Evolutionary conservation across 2,888 invertebrate genomes (phyloP).

Genomic region (Melipona beecheii): DNA sequence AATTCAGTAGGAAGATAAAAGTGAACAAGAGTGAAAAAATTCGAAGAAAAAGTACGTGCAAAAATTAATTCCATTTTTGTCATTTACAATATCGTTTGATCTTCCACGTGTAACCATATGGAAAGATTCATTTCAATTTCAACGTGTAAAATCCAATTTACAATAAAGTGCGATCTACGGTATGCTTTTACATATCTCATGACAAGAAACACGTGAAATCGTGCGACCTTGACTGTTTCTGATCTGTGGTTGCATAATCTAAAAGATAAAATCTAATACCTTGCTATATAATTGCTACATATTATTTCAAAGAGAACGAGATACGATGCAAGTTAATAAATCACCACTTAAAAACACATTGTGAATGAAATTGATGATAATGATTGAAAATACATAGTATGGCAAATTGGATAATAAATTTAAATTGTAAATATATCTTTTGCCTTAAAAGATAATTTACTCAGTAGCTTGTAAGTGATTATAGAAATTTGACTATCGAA

Average conservation of each 20-base stretch:
- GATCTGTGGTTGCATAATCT: conserved; percentile 30
- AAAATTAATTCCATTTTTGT: background rate
- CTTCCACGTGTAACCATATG: background rate
- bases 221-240: conserved; percentile 37
- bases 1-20: background rate
- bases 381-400: background rate
- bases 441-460: background rate
- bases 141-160: conserved; percentile 29
- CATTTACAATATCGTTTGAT: background rate
- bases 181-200: conserved; percentile 12
- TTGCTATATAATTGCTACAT: background rate
- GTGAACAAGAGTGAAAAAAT: background rate
- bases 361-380: background rate
- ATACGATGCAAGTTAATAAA: background rate
- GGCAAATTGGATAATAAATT: background rate
- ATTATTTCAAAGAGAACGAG: background rate
- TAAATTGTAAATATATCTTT: background rate
- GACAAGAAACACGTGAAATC: conserved; percentile 42
- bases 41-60: background rate
- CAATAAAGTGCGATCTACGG: conserved; percentile 21
- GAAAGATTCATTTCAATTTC: background rate
- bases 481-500: background rate
- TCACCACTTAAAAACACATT: background rate
- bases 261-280: conserved; percentile 35
- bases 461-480: background rate